Conservation (phyloP, 2,113 vertebrate genomes). For the Bubo bubo region DNA sequence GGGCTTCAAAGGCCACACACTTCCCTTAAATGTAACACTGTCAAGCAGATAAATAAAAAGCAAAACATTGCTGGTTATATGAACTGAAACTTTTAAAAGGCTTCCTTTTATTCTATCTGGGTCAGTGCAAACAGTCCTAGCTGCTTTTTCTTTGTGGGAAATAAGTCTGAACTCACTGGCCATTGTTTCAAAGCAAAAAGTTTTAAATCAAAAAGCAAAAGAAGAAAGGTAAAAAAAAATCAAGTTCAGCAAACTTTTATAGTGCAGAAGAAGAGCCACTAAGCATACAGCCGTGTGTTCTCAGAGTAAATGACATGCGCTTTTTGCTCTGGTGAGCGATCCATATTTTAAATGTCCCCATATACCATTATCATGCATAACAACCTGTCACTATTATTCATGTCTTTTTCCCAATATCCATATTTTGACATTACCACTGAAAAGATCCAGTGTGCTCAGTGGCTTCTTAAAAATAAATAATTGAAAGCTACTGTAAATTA, state of each 20-base stretch:
- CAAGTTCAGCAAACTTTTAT: not conserved
- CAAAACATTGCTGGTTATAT: not conserved
- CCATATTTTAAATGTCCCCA: conserved; percentile 63
- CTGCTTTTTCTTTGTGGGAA: not conserved
- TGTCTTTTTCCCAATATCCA: conserved; percentile 76
- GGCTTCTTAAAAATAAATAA: conserved; percentile 82
- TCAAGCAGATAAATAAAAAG: not conserved
- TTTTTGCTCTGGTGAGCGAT: conserved; percentile 40
- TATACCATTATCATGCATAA: conserved; percentile 73
- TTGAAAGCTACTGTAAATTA: conserved; percentile 76
- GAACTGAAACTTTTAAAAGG: not conserved
- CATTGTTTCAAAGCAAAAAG: conserved; percentile 10
- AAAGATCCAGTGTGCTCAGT: conserved; percentile 74
- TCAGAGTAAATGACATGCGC: conserved; percentile 4
- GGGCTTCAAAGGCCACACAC: not conserved
- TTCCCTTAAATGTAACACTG: not conserved
- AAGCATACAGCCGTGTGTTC: not conserved
- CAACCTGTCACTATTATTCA: conserved; percentile 78
- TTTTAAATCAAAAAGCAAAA: not conserved
- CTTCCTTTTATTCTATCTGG: not conserved
- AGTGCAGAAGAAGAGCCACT: not conserved
- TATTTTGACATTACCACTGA: conserved; percentile 78
- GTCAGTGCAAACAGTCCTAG: not conserved
- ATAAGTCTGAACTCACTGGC: not conserved
- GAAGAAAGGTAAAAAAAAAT: not conserved